These are phyloP conservation scores for Fistularia tabacaria DNA, from an alignment of 2,797 vertebrate species.

Conservation along the genomic window DNA sequence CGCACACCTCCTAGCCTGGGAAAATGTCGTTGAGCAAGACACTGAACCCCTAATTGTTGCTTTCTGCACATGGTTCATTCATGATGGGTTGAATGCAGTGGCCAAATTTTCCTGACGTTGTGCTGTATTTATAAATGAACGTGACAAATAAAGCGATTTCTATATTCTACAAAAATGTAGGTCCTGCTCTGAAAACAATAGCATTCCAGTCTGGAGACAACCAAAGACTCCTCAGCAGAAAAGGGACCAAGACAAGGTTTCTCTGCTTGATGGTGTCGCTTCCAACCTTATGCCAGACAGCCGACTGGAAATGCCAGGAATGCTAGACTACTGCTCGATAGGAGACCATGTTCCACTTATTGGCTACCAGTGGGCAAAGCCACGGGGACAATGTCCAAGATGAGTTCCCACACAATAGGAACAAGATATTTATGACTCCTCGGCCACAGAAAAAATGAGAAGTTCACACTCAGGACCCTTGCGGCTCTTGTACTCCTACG, in stretches of 20 bases:
- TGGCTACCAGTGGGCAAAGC: conserved; percentile 75
- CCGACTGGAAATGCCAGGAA: conserved; percentile 81
- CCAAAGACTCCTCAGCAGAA: conserved; percentile 53
- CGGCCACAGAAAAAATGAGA: conserved; percentile 54
- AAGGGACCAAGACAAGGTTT: conserved; percentile 59
- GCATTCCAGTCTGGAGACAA: conserved; percentile 71
- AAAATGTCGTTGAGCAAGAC: too few species aligned
- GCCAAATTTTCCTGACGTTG: too few species aligned
- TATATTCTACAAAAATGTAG: conserved; percentile 7
- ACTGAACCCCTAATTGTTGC: too few species aligned
- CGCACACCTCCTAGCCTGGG: too few species aligned
- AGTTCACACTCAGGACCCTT: conserved; percentile 59
- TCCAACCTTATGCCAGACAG: conserved; percentile 67
- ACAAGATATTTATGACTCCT: conserved; percentile 81
- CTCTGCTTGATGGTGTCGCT: conserved; percentile 63
- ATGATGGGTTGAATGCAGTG: too few species aligned
- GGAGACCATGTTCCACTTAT: conserved; percentile 84
- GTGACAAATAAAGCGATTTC: too few species aligned
- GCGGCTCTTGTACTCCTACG: conserved; percentile 49
- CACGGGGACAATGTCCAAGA: conserved; percentile 74
- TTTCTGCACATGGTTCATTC: too few species aligned
- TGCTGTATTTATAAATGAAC: too few species aligned
- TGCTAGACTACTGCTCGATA: conserved; percentile 80
- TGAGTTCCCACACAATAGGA: conserved; percentile 81
- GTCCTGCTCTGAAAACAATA: conserved; percentile 59